Conservation (phyloP, 1,140 invertebrate species). For the Aculops lycopersici region DNA sequence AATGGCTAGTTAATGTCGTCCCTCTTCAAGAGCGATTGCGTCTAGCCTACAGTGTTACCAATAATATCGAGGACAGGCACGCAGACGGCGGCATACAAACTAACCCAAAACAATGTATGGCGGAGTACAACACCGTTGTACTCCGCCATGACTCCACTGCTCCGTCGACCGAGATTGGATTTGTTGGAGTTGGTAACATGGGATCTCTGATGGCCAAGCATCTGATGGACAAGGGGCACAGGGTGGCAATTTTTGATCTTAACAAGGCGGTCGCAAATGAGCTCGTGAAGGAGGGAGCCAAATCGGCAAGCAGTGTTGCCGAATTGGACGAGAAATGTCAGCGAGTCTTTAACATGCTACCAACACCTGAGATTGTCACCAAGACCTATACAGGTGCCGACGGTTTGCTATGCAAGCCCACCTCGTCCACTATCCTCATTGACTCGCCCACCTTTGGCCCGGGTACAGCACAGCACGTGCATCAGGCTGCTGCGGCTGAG, state of each 20-base stretch:
- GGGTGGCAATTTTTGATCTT: constrained; percentile 52
- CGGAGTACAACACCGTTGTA: no score
- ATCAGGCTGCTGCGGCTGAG: constrained; percentile 25
- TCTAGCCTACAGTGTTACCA: no score
- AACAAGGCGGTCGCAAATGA: constrained; percentile 27
- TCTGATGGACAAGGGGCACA: constrained; percentile 34
- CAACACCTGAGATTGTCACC: constrained; percentile 24
- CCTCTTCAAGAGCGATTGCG: no score
- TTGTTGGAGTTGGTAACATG: constrained; percentile 81
- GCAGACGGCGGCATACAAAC: no score
- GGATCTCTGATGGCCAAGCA: constrained; percentile 71
- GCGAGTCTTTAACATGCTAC: constrained; percentile 67
- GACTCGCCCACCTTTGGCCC: constrained; percentile 90
- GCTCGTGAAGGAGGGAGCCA: constrained; percentile 34
- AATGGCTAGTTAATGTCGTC: no score
- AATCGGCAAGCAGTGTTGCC: constrained; percentile 28
- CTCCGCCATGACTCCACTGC: neutral
- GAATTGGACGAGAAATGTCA: constrained; percentile 38
- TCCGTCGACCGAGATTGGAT: constrained; percentile 24
- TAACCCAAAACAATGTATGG: no score
- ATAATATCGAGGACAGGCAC: no score
- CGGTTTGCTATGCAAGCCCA: constrained; percentile 18
- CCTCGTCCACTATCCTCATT: constrained; percentile 34
- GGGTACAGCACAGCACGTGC: constrained; percentile 37
- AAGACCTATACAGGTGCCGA: constrained; percentile 26